Percentiles rank a stretch among this genome's conserved stretches.
Evolutionary conservation across 2,797 vertebrate species (phyloP).

Genomic region (Acipenser transmontanus): DNA sequence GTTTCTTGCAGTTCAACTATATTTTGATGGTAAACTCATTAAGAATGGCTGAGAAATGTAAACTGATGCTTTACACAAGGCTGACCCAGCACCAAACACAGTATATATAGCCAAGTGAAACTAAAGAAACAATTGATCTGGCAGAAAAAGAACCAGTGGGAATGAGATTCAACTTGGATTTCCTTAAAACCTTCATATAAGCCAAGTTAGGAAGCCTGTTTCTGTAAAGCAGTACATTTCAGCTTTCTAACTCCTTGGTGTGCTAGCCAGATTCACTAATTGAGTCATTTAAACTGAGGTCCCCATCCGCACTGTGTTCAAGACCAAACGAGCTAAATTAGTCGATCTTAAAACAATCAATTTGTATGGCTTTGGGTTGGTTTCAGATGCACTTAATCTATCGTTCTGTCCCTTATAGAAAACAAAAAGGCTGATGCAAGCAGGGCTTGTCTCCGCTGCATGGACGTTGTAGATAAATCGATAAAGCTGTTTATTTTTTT

Average conservation of each 20-base stretch:
- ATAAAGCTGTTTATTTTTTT: slow-evolving; percentile 31
- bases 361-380: slow-evolving; percentile 29
- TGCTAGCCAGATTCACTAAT: slow-evolving; percentile 58
- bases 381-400: slow-evolving; percentile 36
- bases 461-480: slow-evolving; percentile 41
- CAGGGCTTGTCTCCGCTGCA: slow-evolving; percentile 32
- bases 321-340: slow-evolving; percentile 51
- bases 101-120: too few relatives aligned
- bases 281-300: slow-evolving; percentile 52
- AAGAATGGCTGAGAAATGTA: too few relatives aligned
- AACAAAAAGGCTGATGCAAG: slow-evolving; percentile 40
- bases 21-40: too few relatives aligned
- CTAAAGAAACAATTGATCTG: not conserved
- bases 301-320: slow-evolving; percentile 55
- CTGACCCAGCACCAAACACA: too few relatives aligned
- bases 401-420: slow-evolving; percentile 28
- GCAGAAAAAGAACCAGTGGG: not conserved
- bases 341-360: slow-evolving; percentile 46
- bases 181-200: not conserved
- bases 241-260: not conserved
- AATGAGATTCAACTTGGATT: not conserved
- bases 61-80: too few relatives aligned
- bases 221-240: slow-evolving; percentile 6
- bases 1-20: too few relatives aligned
- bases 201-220: not conserved